Evolutionary conservation across 2,113 vertebrate genomes (phyloP).

Genomic region (Sardina pilchardus): DNA sequence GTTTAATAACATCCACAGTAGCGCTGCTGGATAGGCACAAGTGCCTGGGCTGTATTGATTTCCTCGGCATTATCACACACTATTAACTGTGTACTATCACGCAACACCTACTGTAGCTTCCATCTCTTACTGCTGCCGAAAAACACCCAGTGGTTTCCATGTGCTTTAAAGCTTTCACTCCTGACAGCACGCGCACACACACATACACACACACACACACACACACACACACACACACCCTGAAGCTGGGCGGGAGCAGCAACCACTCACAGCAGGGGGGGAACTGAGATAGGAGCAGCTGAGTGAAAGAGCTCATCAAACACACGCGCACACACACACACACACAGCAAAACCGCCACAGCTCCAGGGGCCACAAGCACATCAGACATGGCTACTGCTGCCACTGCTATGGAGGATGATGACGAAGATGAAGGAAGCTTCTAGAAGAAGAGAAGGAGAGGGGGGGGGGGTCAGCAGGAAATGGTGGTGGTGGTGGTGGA

Average conservation of each 20-base stretch:
- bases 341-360: neutral
- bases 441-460: neutral
- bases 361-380: neutral
- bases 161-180: too few species aligned
- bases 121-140: too few species aligned
- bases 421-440: neutral
- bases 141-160: too few species aligned
- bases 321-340: constrained; percentile 1
- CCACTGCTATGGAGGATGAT: neutral
- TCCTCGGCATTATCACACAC: neutral
- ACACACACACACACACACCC: neutral
- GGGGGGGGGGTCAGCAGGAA: neutral
- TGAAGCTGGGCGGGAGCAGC: neutral
- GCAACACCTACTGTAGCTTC: too few species aligned
- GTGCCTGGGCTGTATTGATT: neutral
- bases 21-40: neutral
- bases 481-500: too few species aligned
- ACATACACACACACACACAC: constrained; percentile 3
- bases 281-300: neutral
- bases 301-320: neutral
- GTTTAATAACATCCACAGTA: neutral
- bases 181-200: constrained; percentile 2
- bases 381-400: neutral
- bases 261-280: neutral
- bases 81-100: neutral